Conservation (phyloP, 2,113 vertebrate species). For the Hoplias malabaricus region DNA sequence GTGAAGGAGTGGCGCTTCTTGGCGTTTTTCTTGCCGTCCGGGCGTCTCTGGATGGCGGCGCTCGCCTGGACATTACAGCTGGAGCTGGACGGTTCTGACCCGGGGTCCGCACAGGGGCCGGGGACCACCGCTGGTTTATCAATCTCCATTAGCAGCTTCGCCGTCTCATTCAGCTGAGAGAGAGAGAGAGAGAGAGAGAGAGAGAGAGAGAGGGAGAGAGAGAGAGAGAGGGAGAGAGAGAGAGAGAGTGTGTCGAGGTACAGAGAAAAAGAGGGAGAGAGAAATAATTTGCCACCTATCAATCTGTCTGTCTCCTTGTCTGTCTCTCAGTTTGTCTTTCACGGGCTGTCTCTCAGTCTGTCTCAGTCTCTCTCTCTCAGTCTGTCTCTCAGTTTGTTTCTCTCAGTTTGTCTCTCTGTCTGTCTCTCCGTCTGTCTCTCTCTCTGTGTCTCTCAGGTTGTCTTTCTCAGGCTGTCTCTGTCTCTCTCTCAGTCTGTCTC, state of each 20-base stretch:
- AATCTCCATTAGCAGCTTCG: constrained; percentile 96
- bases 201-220: background rate
- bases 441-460: too few relatives aligned
- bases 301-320: too few relatives aligned
- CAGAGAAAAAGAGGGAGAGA: background rate
- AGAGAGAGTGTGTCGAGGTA: background rate
- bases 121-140: constrained; percentile 82
- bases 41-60: constrained; percentile 78
- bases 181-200: background rate
- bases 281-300: too few relatives aligned
- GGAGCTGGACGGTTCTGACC: constrained; percentile 58
- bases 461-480: too few relatives aligned
- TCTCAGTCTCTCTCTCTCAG: too few relatives aligned
- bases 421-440: too few relatives aligned
- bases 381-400: too few relatives aligned
- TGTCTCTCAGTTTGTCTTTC: too few relatives aligned
- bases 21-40: constrained; percentile 93
- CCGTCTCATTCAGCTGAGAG: constrained; percentile 89
- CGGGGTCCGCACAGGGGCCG: constrained; percentile 71
- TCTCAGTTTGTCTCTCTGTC: too few relatives aligned
- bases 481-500: too few relatives aligned
- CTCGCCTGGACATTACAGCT: constrained; percentile 63
- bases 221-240: background rate
- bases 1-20: constrained; percentile 98
- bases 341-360: too few relatives aligned